phyloP scores from a whole-genome alignment of 2,888 invertebrate genomes.

The Philhelius pedissequus region DNA sequence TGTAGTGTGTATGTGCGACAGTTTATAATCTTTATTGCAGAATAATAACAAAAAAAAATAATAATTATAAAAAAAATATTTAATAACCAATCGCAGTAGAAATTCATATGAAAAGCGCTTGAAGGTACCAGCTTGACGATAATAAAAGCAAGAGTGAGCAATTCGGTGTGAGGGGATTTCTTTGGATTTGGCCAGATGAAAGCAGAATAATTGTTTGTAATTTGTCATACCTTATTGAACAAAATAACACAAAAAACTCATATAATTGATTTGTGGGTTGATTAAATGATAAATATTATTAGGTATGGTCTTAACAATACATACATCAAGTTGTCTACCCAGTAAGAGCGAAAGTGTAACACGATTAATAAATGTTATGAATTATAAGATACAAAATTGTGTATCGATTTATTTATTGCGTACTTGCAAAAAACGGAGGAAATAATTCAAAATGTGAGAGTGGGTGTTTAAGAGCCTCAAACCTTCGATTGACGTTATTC shows the following conservation, averaged over 20 bases:
- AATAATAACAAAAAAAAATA: neutral
- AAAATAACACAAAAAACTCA: neutral
- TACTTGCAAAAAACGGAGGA: too few relatives aligned
- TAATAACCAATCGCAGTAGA: neutral
- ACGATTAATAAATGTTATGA: too few relatives aligned
- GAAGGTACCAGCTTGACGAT: neutral
- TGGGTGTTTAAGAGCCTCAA: too few relatives aligned
- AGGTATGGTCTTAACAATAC: neutral
- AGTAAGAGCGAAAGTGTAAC: neutral
- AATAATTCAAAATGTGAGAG: too few relatives aligned
- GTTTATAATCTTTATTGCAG: neutral
- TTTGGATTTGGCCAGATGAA: constrained; percentile 4
- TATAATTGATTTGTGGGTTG: neutral
- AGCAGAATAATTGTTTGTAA: neutral
- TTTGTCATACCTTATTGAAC: neutral
- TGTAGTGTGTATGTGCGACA: constrained; percentile 11
- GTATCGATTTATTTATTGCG: too few relatives aligned
- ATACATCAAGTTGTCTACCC: neutral
- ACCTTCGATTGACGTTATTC: too few relatives aligned
- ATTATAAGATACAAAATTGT: too few relatives aligned
- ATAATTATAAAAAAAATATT: neutral
- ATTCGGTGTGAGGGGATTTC: neutral
- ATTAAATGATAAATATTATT: neutral
- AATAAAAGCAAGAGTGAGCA: neutral
- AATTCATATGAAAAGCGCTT: neutral